Conservation (phyloP, 2,888 invertebrate genomes). For the Limnephilus lunatus region DNA sequence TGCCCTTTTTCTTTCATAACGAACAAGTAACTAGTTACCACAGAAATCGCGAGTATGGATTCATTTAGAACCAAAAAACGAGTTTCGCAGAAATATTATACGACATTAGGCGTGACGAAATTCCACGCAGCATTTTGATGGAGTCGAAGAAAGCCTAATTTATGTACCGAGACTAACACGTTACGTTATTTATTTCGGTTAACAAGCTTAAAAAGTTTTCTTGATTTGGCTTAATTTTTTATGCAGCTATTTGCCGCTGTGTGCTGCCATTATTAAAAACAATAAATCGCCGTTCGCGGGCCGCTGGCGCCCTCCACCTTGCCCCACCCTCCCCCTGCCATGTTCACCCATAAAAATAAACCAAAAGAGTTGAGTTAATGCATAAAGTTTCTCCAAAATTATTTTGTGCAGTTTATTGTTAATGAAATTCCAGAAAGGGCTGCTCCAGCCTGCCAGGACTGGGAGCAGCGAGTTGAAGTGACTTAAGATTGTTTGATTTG, state of each 20-base stretch:
- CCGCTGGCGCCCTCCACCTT: conserved; percentile 38
- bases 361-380: conserved; percentile 58
- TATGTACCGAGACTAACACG: conserved; percentile 2
- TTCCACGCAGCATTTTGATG: neutral
- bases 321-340: neutral
- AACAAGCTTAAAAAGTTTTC: conserved; percentile 47
- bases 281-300: conserved; percentile 73
- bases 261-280: conserved; percentile 79
- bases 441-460: neutral
- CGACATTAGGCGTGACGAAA: neutral
- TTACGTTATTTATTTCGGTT: neutral
- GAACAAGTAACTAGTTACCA: neutral
- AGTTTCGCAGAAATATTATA: neutral
- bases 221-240: conserved; percentile 67
- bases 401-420: conserved; percentile 49
- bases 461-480: neutral
- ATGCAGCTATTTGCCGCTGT: conserved; percentile 78
- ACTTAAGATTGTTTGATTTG: conserved; percentile 6
- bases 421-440: conserved; percentile 32
- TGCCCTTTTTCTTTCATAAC: neutral
- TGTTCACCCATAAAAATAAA: conserved; percentile 57
- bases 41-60: neutral
- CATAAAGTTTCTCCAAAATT: conserved; percentile 54
- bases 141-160: neutral
- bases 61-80: neutral